phyloP scores from a whole-genome alignment of 1,140 invertebrate genomes.

The Monomorium pharaonis region DNA sequence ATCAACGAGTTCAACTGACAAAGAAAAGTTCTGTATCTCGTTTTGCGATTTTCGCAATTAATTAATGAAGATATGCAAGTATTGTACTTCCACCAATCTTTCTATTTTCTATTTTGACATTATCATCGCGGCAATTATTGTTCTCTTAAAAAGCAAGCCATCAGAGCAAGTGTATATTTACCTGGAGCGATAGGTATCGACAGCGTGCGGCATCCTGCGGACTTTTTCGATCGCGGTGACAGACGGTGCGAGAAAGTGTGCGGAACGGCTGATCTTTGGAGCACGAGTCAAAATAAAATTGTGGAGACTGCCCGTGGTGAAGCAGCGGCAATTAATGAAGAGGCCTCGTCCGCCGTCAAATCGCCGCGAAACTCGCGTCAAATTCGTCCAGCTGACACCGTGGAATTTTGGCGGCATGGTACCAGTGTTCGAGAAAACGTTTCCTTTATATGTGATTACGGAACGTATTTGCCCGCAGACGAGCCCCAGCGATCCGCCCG shows the following conservation, averaged over 20 bases:
- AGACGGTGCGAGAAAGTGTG: not conserved
- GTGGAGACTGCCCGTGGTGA: too few species aligned
- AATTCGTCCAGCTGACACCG: conserved; percentile 48
- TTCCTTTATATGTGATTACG: conserved; percentile 62
- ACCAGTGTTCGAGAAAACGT: not conserved
- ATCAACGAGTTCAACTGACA: too few species aligned
- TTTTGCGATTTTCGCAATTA: not conserved
- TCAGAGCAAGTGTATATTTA: conserved; percentile 37
- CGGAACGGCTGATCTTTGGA: not conserved
- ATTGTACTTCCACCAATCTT: not conserved
- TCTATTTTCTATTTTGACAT: not conserved
- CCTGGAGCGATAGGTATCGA: conserved; percentile 21
- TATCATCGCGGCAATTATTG: too few species aligned
- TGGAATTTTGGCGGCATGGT: conserved; percentile 52
- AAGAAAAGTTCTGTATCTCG: too few species aligned
- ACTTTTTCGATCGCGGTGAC: not conserved
- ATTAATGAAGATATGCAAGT: not conserved
- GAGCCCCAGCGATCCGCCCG: conserved; percentile 6
- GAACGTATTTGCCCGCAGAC: not conserved
- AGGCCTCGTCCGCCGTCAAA: not conserved
- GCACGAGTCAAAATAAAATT: not conserved
- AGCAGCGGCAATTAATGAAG: not conserved
- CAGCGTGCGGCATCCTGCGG: conserved; percentile 43
- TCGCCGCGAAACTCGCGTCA: not conserved
- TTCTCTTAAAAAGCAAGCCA: too few species aligned